These are phyloP conservation scores for Echinometra lucunter DNA, from an alignment of 53 echinoderm and acorn worm species.

Conservation along the genomic window DNA sequence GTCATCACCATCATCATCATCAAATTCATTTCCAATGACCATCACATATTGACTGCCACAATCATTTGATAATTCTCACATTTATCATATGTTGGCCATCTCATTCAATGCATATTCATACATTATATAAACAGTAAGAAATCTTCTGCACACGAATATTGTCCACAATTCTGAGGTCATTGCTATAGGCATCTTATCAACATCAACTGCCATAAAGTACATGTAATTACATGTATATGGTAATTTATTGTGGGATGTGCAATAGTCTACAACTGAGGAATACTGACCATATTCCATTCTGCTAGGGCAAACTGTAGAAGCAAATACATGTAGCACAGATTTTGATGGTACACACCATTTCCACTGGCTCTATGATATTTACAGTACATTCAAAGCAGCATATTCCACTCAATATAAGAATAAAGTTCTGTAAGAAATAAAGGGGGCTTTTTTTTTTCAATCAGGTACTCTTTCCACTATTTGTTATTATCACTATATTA, in stretches of 20 bases:
- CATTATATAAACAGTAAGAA: not conserved
- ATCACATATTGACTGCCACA: too few relatives aligned
- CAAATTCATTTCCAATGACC: not conserved
- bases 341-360: not conserved
- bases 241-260: not conserved
- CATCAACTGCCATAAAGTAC: not conserved
- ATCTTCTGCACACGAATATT: not conserved
- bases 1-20: not conserved
- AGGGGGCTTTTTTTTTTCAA: too few relatives aligned
- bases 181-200: not conserved
- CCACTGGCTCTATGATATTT: too few relatives aligned
- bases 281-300: not conserved
- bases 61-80: too few relatives aligned
- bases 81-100: not conserved
- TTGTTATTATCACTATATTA: too few relatives aligned
- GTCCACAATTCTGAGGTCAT: constrained; percentile 27
- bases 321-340: not conserved
- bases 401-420: too few relatives aligned
- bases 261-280: constrained; percentile 7
- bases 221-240: too few relatives aligned
- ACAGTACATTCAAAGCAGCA: too few relatives aligned
- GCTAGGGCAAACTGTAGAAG: not conserved
- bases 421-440: too few relatives aligned
- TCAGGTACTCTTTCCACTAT: too few relatives aligned
- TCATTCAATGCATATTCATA: not conserved